A percentile compares a stretch with the other conserved stretches of the same genome.
Evolutionary conservation across 2,113 vertebrate genomes (phyloP).

Genomic region (Mesoclemmys tuberculata): DNA sequence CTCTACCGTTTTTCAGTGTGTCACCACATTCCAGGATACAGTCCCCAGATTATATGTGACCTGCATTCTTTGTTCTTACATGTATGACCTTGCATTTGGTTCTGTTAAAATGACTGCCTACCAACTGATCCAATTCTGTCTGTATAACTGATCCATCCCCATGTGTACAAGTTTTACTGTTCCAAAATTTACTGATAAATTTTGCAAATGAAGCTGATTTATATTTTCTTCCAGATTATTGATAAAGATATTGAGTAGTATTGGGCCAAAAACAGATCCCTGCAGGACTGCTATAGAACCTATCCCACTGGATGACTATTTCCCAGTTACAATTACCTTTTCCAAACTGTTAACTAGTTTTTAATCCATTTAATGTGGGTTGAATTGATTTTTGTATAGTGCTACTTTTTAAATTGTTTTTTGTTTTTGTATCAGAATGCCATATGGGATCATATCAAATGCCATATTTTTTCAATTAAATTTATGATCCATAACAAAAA

Average conservation of each 20-base stretch:
- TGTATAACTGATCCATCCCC: neutral
- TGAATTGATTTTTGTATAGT: neutral
- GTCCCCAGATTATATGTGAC: too few relatives aligned
- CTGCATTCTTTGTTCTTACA: neutral
- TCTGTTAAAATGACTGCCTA: neutral
- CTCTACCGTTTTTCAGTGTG: neutral
- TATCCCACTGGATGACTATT: neutral
- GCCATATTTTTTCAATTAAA: neutral
- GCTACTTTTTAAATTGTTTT: neutral
- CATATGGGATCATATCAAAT: neutral
- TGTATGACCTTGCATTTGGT: neutral
- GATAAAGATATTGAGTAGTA: neutral
- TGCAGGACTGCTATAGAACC: neutral
- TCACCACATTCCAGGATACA: constrained; percentile 1
- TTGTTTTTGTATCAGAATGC: neutral
- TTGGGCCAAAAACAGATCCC: neutral
- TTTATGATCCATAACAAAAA: neutral
- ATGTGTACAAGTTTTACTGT: neutral
- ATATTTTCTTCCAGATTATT: neutral
- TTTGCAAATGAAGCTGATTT: neutral
- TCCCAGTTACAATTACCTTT: neutral
- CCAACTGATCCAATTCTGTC: neutral
- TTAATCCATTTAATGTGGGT: neutral
- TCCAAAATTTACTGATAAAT: neutral
- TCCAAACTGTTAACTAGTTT: neutral